phyloP scores from a whole-genome alignment of 2,113 vertebrate species.

The Neotoma lepida region DNA sequence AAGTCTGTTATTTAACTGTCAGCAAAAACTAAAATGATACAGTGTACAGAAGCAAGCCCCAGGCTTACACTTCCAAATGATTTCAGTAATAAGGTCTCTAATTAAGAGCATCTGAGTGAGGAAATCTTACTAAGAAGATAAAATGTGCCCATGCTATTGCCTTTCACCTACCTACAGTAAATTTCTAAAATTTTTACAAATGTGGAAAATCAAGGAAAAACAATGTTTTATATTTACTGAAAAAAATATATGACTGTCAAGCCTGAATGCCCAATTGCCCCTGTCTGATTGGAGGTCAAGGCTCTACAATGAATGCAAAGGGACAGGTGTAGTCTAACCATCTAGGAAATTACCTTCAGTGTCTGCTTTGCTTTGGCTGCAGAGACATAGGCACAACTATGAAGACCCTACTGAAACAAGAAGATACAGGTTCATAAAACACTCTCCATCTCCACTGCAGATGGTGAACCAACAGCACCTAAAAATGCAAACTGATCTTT shows the following conservation, averaged over 20 bases:
- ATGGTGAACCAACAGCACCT: constrained; percentile 30
- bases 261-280: constrained; percentile 7
- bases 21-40: background rate
- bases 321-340: constrained; percentile 38
- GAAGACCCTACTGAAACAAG: constrained; percentile 80
- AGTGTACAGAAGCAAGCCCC: background rate
- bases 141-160: background rate
- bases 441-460: constrained; percentile 8
- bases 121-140: background rate
- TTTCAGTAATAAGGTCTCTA: background rate
- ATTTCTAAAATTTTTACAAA: background rate
- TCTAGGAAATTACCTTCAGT: constrained; percentile 74
- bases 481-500: constrained; percentile 66
- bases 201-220: background rate
- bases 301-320: constrained; percentile 53
- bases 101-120: background rate
- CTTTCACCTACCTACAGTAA: background rate
- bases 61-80: background rate
- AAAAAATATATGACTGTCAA: background rate
- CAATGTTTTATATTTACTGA: background rate
- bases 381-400: constrained; percentile 77
- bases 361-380: constrained; percentile 78
- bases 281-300: constrained; percentile 5
- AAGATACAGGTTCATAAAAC: constrained; percentile 69
- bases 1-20: constrained; percentile 5